Evolutionary conservation across 1,140 invertebrate species (phyloP).

Genomic region (Diprion similis): DNA sequence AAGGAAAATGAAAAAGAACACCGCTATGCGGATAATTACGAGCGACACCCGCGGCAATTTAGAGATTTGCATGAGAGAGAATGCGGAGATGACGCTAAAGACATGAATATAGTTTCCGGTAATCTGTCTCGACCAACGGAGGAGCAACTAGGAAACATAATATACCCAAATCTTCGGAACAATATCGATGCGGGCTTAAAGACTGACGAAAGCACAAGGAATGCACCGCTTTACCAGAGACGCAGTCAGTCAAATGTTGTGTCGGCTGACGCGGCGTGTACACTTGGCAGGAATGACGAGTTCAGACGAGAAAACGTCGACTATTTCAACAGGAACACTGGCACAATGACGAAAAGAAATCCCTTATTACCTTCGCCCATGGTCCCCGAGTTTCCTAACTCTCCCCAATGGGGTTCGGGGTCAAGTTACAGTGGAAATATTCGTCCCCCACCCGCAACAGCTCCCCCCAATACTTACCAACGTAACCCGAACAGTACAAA

Average conservation of each 20-base stretch:
- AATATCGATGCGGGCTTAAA: conserved; percentile 1
- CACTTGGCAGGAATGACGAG: conserved; percentile 4
- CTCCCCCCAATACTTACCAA: conserved; percentile 16
- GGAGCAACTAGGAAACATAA: conserved; percentile 22
- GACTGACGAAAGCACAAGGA: conserved; percentile 21
- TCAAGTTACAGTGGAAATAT: neutral
- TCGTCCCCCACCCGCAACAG: neutral
- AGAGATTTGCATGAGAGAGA: neutral
- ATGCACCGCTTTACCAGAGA: conserved; percentile 12
- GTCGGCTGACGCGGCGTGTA: neutral
- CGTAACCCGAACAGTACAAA: conserved; percentile 9
- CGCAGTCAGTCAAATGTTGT: conserved; percentile 8
- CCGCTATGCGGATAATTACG: conserved; percentile 47
- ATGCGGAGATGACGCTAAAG: neutral
- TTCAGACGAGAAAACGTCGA: conserved; percentile 21
- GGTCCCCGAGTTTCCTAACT: neutral
- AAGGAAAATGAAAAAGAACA: conserved; percentile 24
- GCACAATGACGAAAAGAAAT: conserved; percentile 12
- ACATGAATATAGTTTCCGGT: conserved; percentile 25
- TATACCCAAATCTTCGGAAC: conserved; percentile 20
- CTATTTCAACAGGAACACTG: conserved; percentile 20
- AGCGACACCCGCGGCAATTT: conserved; percentile 39
- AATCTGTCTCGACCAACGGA: conserved; percentile 27
- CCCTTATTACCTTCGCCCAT: conserved; percentile 21
- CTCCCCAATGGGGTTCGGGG: conserved; percentile 1